Evolutionary conservation across 2,888 invertebrate genomes (phyloP), one percentile per base, ranked within the genome.

Genomic region (Gari tellinella): DNA sequence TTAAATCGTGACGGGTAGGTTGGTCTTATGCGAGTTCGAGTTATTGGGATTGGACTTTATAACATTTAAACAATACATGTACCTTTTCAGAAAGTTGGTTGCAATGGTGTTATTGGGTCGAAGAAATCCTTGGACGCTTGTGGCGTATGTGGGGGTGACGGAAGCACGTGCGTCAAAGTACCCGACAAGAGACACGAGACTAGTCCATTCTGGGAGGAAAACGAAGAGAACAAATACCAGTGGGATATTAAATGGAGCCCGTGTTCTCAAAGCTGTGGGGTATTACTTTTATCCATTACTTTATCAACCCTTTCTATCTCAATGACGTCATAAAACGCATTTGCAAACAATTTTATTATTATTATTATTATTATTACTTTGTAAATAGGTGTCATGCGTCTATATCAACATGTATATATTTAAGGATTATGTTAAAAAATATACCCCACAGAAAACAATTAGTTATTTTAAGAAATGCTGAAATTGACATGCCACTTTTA

Each of bases 251-350:
- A 68, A 19, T 99, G 98, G 98, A 95, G 97, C 1, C 94, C 96
- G 0, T 99, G 99, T 93, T 97, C 96, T 84, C 96, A 95, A 0
- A 95, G 96, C 0, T 98, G 99, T 90, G 98, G 98, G 1, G 96
- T 84, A 73, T 41, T 49, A 17, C 48, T 15, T 12, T 40, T 40
- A 40, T 12, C 40, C 40, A 40, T 12, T 40, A 14, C 14, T 8
- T 14, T 40, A 40, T 40, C 40, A 40, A 12, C 14, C 14, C 40
- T 12, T 40, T 40, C 14, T 8, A 46, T 17, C 12, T 45, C n/a
- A 45, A n/a, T 46, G n/a, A n/a, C n/a, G n/a, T n/a, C n/a, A n/a
- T n/a, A n/a, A n/a, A n/a, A n/a, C n/a, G n/a, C n/a, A n/a, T 21
- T 5, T n/a, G n/a, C n/a, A n/a, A 40, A 40, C 15, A 8, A 40